These are phyloP conservation scores for Drosophila lowei DNA, from an alignment of 1,140 invertebrate species.

Conservation along the genomic window DNA sequence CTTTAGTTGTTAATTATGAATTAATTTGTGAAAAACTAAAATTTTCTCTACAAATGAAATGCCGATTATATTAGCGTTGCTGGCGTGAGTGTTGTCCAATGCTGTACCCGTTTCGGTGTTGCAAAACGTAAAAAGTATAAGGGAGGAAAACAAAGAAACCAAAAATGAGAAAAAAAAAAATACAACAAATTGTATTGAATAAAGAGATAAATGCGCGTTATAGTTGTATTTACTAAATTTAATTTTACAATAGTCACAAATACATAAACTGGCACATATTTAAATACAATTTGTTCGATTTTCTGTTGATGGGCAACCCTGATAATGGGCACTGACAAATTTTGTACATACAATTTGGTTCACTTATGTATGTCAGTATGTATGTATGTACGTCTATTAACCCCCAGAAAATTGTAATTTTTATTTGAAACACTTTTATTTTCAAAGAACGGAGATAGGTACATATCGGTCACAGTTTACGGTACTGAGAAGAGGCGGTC, in stretches of 20 bases:
- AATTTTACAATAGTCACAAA: no score
- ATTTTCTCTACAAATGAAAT: slow-evolving; percentile 52
- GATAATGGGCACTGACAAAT: no score
- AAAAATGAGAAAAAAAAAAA: slow-evolving; percentile 19
- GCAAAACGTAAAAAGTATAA: slow-evolving; percentile 6
- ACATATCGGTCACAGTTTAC: slow-evolving; percentile 13
- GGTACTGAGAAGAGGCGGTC: slow-evolving; percentile 6
- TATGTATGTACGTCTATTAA: no score
- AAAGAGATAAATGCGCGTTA: no score
- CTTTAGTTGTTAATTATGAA: neutral
- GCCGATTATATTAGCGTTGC: slow-evolving; percentile 67
- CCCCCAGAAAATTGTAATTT: no score
- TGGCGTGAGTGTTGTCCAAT: slow-evolving; percentile 25
- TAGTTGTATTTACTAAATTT: no score
- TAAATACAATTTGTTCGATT: neutral
- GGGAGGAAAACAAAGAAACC: slow-evolving; percentile 36
- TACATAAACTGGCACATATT: neutral
- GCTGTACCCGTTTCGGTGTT: slow-evolving; percentile 34
- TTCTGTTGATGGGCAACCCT: neutral
- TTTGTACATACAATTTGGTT: no score
- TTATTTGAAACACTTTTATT: no score
- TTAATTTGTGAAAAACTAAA: neutral
- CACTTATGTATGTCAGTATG: no score
- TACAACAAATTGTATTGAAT: slow-evolving; percentile 10
- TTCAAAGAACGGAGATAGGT: no score